Evolutionary conservation across 1,140 invertebrate genomes (phyloP), one percentile per base, ranked within the genome.

Genomic region (Brachionus koreanus): DNA sequence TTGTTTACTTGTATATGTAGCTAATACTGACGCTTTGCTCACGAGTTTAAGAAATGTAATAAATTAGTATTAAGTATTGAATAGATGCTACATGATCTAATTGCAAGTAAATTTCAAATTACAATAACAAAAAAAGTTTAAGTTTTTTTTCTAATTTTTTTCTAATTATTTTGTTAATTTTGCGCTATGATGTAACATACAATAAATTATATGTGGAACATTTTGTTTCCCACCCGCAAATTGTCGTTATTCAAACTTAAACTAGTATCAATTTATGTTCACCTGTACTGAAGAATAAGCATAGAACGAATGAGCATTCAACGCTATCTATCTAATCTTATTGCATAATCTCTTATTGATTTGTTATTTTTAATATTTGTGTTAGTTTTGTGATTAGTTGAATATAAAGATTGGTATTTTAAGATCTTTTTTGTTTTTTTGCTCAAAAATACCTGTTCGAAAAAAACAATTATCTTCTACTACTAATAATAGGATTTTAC

Each of bases 211-310:
- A 16, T n/a, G 10, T 33, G 23, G 42, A 46, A 46, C 23, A 23
- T 25, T 74, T 46, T 74, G 42, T 46, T 74, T 74, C 69, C 69
- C 69, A 74, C 69, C 69, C 69, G 69, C 69, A 46, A 74, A 74
- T 74, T 74, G 69, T 74, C 69, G 46, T 74, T 46, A 46, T 39
- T 10, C 43, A 46, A 74, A 25, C 9, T 9, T 57, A 9, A 9
- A 19, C 49, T 6, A 9, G 19, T 23, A 23, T 57, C 19, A 0
- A 57, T 7, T 1, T 35, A 67, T 35, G n/a, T 67, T 67, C 63
- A 67, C 63, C 63, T 67, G 63, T 33, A 37, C n/a, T n/a, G n/a
- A n/a, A 35, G 13, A 46, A 57, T 19, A 19, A 57, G 49, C 49
- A 9, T 57, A 9, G 7, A 57, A 57, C 19, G 49, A 57, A 19